Conservation (phyloP, 2,113 vertebrate genomes). For the Daboia siamensis region DNA sequence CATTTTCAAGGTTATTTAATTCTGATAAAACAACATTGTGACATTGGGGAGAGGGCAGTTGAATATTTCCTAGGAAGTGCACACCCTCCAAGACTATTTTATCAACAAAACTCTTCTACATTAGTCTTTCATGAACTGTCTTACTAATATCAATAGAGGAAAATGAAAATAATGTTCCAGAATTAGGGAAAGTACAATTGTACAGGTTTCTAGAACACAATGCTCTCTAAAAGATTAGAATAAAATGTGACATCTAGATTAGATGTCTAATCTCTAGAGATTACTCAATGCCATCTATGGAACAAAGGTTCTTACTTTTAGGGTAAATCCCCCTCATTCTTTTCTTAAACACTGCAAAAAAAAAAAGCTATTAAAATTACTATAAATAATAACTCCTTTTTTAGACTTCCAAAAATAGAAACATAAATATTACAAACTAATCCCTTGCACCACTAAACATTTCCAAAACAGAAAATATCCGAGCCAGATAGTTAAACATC, state of each 20-base stretch:
- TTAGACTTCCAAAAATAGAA: too few species aligned
- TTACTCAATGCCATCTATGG: neutral
- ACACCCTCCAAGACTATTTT: neutral
- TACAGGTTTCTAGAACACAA: neutral
- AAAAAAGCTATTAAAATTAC: too few species aligned
- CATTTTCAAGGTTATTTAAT: slow-evolving; percentile 35
- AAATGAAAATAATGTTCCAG: neutral
- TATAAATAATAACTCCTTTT: too few species aligned
- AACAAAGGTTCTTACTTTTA: neutral
- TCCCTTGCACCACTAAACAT: too few species aligned
- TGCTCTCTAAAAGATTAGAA: neutral
- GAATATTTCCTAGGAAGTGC: neutral
- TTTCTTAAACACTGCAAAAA: too few species aligned
- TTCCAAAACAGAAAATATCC: too few species aligned
- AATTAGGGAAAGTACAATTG: neutral
- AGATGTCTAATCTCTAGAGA: neutral
- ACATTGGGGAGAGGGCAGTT: slow-evolving; percentile 12
- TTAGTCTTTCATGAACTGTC: slow-evolving; percentile 22
- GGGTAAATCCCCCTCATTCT: neutral
- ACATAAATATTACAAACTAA: too few species aligned
- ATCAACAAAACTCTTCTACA: neutral
- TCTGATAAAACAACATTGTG: slow-evolving; percentile 40
- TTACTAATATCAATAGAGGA: neutral
- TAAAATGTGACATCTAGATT: neutral
- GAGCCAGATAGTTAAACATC: too few species aligned